Percentiles rank a stretch among this genome's conserved stretches.
Conservation (phyloP, 2,113 vertebrate genomes). For the Sceloporus undulatus region DNA sequence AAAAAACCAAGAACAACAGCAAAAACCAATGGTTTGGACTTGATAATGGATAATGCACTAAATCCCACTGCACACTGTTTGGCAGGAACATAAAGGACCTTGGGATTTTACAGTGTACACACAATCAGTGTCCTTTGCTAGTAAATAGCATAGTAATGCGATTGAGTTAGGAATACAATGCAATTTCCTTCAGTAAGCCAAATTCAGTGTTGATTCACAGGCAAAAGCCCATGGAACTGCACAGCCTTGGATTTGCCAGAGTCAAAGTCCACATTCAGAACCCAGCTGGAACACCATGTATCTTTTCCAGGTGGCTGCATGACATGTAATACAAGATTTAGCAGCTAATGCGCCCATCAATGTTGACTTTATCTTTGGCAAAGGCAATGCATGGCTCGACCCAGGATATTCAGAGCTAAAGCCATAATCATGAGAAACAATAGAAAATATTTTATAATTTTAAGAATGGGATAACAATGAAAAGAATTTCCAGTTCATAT, state of each 20-base stretch:
- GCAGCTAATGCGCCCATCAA: not conserved
- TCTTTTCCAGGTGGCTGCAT: not conserved
- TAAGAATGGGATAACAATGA: not conserved
- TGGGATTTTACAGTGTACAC: constrained; percentile 2
- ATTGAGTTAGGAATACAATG: constrained; percentile 13
- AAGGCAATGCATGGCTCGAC: not conserved
- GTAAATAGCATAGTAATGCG: constrained; percentile 10
- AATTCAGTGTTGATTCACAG: not conserved
- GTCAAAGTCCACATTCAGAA: not conserved
- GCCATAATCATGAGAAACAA: not conserved
- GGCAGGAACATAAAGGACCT: constrained; percentile 4
- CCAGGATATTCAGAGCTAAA: not conserved
- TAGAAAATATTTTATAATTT: not conserved
- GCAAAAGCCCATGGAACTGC: constrained; percentile 8
- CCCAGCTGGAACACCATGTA: not conserved
- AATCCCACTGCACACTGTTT: not conserved
- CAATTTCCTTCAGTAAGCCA: constrained; percentile 6
- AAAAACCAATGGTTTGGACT: not conserved
- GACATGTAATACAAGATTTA: not conserved
- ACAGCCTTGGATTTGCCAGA: not conserved
- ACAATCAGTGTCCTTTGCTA: constrained; percentile 1
- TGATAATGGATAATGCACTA: not conserved
- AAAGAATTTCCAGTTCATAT: not conserved
- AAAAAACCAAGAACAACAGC: not conserved
- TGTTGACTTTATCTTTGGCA: not conserved